phyloP scores from a whole-genome alignment of 2,113 vertebrate genomes.

The Baryphthengus martii region DNA sequence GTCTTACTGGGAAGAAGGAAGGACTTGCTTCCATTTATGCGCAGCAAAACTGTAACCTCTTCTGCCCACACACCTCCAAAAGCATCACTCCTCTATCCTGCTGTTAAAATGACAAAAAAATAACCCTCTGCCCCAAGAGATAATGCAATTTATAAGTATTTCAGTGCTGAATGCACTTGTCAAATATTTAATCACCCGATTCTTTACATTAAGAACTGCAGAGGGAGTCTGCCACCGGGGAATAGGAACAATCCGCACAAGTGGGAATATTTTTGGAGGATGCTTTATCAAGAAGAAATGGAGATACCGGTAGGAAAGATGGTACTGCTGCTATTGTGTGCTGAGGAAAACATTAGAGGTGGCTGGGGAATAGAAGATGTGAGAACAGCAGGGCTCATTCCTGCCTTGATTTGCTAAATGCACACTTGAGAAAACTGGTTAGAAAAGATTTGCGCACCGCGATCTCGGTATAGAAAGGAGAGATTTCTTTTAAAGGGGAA shows the following conservation, averaged over 20 bases:
- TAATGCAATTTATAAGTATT: slow-evolving; percentile 28
- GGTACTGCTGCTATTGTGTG: neutral
- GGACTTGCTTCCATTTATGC: neutral
- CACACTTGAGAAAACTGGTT: neutral
- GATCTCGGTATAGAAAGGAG: too few species aligned
- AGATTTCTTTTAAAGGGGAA: neutral
- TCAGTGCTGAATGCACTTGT: slow-evolving; percentile 13
- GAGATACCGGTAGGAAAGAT: neutral
- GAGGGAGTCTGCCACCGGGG: slow-evolving; percentile 9
- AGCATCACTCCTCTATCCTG: neutral
- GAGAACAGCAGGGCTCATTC: neutral
- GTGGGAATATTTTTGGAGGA: neutral
- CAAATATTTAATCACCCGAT: slow-evolving; percentile 34
- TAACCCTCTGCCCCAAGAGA: neutral
- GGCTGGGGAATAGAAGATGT: neutral
- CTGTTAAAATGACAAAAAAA: slow-evolving; percentile 36
- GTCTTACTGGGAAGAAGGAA: neutral
- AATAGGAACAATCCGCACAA: neutral
- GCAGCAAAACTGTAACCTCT: neutral
- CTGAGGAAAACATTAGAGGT: neutral
- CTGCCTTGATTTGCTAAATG: neutral
- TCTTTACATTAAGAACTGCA: neutral
- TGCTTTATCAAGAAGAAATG: neutral
- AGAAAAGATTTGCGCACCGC: neutral
- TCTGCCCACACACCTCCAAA: neutral